Evolutionary conservation across 2,113 vertebrate species (phyloP).

Genomic region (Aplodontia rufa): DNA sequence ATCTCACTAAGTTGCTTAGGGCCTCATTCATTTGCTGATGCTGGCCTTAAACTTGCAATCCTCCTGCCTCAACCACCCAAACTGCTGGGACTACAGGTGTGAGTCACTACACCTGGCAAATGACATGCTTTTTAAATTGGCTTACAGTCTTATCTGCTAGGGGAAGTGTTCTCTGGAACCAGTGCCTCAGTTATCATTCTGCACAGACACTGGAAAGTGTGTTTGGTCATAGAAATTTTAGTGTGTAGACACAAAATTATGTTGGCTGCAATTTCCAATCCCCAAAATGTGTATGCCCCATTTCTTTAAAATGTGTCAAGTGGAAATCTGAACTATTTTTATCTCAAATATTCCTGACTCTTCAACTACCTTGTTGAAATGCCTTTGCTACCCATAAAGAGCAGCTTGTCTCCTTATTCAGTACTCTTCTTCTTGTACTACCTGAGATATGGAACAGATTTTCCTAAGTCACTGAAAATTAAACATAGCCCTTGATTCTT

Average conservation of each 20-base stretch:
- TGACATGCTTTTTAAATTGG: neutral
- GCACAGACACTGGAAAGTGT: neutral
- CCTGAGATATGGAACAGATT: neutral
- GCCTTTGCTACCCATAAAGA: neutral
- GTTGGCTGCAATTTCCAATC: neutral
- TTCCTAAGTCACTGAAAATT: neutral
- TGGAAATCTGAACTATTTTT: neutral
- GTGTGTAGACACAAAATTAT: neutral
- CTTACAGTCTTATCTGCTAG: neutral
- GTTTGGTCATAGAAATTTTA: constrained; percentile 14
- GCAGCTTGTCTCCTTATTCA: neutral
- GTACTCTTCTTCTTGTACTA: neutral
- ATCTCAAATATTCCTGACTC: neutral
- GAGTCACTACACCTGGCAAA: too few relatives aligned
- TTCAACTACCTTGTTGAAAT: neutral
- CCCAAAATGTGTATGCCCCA: neutral
- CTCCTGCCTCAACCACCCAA: too few relatives aligned
- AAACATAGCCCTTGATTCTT: neutral
- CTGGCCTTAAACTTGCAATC: too few relatives aligned
- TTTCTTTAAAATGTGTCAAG: neutral
- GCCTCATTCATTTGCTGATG: too few relatives aligned
- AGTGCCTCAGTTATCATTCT: neutral
- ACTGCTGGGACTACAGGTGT: too few relatives aligned
- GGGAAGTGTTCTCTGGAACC: neutral
- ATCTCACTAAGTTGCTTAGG: too few relatives aligned